Percentiles rank a stretch among this genome's conserved stretches.
These are phyloP conservation scores for Centropyge bicolor DNA, from an alignment of 2,797 vertebrate species.

Conservation along the genomic window DNA sequence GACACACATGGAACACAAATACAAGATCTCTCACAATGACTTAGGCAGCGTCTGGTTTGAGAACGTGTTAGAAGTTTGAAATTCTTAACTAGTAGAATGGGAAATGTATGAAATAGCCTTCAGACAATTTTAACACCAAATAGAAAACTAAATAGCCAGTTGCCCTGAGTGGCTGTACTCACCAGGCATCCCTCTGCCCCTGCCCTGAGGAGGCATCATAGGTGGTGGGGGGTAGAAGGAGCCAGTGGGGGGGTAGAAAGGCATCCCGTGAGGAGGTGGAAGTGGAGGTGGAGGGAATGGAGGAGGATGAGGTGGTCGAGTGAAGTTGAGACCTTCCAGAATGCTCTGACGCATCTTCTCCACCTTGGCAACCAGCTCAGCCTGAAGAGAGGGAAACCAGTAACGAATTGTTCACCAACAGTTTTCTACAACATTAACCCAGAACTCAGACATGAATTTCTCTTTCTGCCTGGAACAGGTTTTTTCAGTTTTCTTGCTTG, in stretches of 20 bases:
- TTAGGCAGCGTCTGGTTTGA: background rate
- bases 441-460: background rate
- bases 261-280: slow-evolving; percentile 90
- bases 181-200: slow-evolving; percentile 91
- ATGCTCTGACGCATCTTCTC: slow-evolving; percentile 98
- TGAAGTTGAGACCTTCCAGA: slow-evolving; percentile 94
- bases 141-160: background rate
- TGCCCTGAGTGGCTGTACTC: slow-evolving; percentile 59
- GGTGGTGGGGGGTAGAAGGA: slow-evolving; percentile 91
- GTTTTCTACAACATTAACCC: background rate
- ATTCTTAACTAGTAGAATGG: background rate
- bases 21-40: background rate
- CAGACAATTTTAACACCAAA: background rate
- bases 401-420: background rate
- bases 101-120: background rate
- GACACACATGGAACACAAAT: background rate
- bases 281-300: slow-evolving; percentile 88
- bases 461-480: background rate
- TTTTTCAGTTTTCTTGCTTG: too few species aligned
- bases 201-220: slow-evolving; percentile 89
- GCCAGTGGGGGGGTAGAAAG: slow-evolving; percentile 89
- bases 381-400: slow-evolving; percentile 72
- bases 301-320: slow-evolving; percentile 90
- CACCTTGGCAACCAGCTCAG: slow-evolving; percentile 93
- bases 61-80: background rate